Percentiles rank a stretch among this genome's conserved stretches.
Evolutionary conservation across 2,113 vertebrate genomes (phyloP).

Genomic region (Globicephala melas): DNA sequence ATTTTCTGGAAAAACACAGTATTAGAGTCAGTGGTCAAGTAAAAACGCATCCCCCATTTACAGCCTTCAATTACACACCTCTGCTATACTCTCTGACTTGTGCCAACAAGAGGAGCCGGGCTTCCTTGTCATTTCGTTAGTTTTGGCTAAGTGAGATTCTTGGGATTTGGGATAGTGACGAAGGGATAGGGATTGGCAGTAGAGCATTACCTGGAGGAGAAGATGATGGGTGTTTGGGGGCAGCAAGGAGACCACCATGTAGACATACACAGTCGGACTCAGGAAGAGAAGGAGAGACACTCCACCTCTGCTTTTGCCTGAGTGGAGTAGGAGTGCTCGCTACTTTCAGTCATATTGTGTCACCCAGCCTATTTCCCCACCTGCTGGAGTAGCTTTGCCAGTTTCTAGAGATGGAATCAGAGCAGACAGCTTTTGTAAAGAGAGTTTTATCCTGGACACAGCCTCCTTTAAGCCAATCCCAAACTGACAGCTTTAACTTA

Average conservation of each 20-base stretch:
- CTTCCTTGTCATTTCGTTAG: neutral
- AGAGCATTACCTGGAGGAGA: neutral
- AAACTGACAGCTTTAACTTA: neutral
- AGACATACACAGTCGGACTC: neutral
- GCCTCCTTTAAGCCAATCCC: neutral
- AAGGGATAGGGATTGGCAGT: neutral
- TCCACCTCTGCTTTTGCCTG: neutral
- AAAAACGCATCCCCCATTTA: neutral
- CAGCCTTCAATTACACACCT: neutral
- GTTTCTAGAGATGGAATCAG: neutral
- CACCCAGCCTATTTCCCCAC: neutral
- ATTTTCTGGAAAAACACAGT: neutral
- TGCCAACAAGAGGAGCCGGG: neutral
- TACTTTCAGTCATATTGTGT: neutral
- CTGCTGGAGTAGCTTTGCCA: neutral
- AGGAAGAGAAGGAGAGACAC: neutral
- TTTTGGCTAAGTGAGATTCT: neutral
- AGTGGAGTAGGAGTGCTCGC: fast-evolving
- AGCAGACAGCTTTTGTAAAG: neutral
- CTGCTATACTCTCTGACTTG: neutral
- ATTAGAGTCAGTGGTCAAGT: neutral
- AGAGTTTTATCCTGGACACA: neutral
- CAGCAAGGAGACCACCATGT: no score
- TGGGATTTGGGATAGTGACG: neutral
- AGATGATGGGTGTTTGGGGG: neutral